phyloP scores from a whole-genome alignment of 1,140 invertebrate species.

The Drosophila elegans region DNA sequence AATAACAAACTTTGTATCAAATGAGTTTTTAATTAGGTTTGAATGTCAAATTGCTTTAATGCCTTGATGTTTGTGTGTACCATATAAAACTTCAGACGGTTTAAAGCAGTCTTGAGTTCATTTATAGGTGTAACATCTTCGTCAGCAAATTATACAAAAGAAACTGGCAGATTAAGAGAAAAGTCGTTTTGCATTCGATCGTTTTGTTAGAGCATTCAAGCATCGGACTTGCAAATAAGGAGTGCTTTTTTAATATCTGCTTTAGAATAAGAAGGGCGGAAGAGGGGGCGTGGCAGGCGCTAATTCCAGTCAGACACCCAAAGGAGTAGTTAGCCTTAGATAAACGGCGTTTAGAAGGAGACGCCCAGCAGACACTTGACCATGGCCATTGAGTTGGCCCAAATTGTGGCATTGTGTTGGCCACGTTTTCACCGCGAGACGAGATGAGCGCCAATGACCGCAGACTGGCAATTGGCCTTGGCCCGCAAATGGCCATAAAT shows the following conservation, averaged over 20 bases:
- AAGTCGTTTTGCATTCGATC: too few relatives aligned
- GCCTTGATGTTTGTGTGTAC: too few relatives aligned
- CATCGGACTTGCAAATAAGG: not conserved
- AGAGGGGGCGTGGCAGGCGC: conserved; percentile 33
- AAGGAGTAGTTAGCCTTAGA: conserved; percentile 77
- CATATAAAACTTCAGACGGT: too few relatives aligned
- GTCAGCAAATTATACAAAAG: too few relatives aligned
- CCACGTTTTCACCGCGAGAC: conserved; percentile 36
- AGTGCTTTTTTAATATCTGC: not conserved
- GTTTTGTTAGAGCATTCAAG: not conserved
- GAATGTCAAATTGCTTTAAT: too few relatives aligned
- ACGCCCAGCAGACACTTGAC: conserved; percentile 46
- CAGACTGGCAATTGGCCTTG: conserved; percentile 44
- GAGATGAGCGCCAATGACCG: conserved; percentile 48
- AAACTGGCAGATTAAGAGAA: too few relatives aligned
- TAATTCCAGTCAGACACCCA: conserved; percentile 75
- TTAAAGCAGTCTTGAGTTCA: too few relatives aligned
- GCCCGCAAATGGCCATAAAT: conserved; percentile 56
- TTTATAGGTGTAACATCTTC: too few relatives aligned
- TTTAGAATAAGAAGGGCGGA: conserved; percentile 44
- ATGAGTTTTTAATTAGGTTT: too few relatives aligned
- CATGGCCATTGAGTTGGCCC: conserved; percentile 44
- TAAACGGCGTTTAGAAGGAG: conserved; percentile 64
- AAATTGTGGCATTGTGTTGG: conserved; percentile 23
- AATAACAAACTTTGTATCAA: too few relatives aligned